Conservation (phyloP, 2,888 invertebrate genomes). For the Brenthis hecate region DNA sequence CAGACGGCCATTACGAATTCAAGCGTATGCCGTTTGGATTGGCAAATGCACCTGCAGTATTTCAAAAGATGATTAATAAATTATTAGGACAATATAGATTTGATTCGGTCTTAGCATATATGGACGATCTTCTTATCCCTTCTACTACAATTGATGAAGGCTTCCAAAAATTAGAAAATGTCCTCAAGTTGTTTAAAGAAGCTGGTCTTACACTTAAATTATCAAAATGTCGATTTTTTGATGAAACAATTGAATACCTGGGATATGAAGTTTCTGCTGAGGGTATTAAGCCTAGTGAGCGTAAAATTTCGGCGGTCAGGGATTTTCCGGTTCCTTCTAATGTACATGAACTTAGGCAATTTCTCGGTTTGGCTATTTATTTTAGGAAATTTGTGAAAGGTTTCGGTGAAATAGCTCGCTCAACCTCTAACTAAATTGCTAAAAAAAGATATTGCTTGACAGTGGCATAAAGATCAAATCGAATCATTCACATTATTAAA, state of each 20-base stretch:
- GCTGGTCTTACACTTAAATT: constrained; percentile 35
- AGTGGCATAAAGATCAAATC: constrained; percentile 29
- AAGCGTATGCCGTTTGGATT: constrained; percentile 48
- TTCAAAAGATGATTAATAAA: constrained; percentile 40
- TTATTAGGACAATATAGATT: constrained; percentile 33
- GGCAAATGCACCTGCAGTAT: constrained; percentile 46
- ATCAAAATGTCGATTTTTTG: constrained; percentile 37
- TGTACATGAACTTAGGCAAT: constrained; percentile 41
- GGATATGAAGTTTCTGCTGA: constrained; percentile 40
- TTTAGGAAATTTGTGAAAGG: constrained; percentile 41
- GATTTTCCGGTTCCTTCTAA: constrained; percentile 36
- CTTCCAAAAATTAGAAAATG: constrained; percentile 21
- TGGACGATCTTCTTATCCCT: constrained; percentile 38
- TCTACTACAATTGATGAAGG: constrained; percentile 25
- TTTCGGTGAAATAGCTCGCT: constrained; percentile 36
- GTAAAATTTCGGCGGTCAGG: constrained; percentile 34
- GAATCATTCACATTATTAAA: constrained; percentile 18
- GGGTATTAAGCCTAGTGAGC: constrained; percentile 33
- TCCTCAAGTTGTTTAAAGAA: constrained; percentile 29
- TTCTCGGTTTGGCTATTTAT: constrained; percentile 40
- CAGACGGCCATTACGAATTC: constrained; percentile 48
- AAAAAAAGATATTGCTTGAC: constrained; percentile 34
- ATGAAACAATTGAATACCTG: constrained; percentile 35
- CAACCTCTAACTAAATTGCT: constrained; percentile 36
- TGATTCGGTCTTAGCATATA: constrained; percentile 35